Base-by-base conservation (phyloP, 2,888 invertebrate species). In the Hyppa rectilinea region DNA sequence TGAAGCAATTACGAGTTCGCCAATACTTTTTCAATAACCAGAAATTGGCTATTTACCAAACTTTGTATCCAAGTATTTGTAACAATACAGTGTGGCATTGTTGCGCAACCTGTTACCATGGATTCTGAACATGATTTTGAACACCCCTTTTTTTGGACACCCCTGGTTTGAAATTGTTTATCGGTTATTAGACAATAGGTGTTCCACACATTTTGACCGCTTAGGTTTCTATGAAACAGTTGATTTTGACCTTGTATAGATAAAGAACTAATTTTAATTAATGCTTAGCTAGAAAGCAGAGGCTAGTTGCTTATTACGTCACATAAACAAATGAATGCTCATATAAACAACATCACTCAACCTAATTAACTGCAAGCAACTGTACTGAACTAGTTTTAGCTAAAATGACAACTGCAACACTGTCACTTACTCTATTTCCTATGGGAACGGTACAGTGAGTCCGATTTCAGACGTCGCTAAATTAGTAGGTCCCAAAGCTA, bases 401-500 rank as follows among this genome's bases (percentile, higher is more conserved):
- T 64, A 81, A 81, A 79, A 80, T 76, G 83, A 81, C 78, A 83
- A 82, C 77, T 85, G 85, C 78, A 82, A 80, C 79, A 77, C 77
- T 49, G 53, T 71, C 85, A 85, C 85, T 87, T 81, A 81, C 70
- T 52, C 78, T 85, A 87, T 89, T 88, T 86, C 89, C 88, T 83
- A 66, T 59, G 89, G 87, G 89, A 81, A 80, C 81, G 80, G 81
- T 63, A 76, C 78, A 75, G 53, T 62, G 82, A 72, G 68, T 81
- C 71, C 65, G 79, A 71, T 82, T 72, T 69, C 67, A 83, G 74
- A 80, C 59, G 58, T 64, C 80, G 55, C 64, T 71, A 66, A 77
- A 68, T 80, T 77, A 69, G 77, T 61, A 60, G 68, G 67, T 75
- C 73, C 63, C 80, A 2, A 34, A 12, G 62, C 60, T 23, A 7